Evolutionary conservation across 2,113 vertebrate species (phyloP), one percentile per base, ranked within the genome.

Genomic region (Drymodes brunneopygia): DNA sequence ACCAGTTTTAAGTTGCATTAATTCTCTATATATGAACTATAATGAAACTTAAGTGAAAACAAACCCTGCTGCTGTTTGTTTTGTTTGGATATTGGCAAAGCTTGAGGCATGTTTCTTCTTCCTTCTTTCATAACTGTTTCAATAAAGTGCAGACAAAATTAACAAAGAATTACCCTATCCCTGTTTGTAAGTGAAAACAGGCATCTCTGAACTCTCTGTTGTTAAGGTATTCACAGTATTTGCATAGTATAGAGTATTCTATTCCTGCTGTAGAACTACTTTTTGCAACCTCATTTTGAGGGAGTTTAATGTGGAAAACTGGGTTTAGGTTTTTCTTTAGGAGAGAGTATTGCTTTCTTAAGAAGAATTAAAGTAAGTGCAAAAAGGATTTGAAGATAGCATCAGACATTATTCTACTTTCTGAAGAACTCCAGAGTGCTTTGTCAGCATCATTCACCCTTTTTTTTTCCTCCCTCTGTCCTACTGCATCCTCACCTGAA

Each of bases 51-150:
- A 94, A 97, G 90, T 93, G 82, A 92, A 96, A 96, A 95, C 92
- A 96, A 97, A 90, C 85, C 64, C 87, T 78, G 90, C 93, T 96
- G 95, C 95, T 96, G 95, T 95, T 96, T 95, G 93, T 96, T 96
- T 95, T 94, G 90, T 94, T 96, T 94, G 75, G 90, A 86, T 93
- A 67, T 90, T 95, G 95, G 93, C 94, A 91, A 86, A 80, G 71
- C 48, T 88, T 1, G 58, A 95, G 73, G 62, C 67, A 58, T 80
- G 60, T 11, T 86, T 94, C 85, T 91, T 90, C 70, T 82, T 92
- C 85, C 64, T 91, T 9, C 42, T 70, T 88, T 92, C 71, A 38
- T 90, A 95, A 91, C 70, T 62, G 58, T 91, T 96, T 94, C 94
- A 95, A 56, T 86, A 71, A 90, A 97, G 51, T 27, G 9, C 50